Percentiles rank a stretch among this genome's conserved stretches.
Evolutionary conservation across 2,113 vertebrate species (phyloP).

Genomic region (Apteryx owenii): DNA sequence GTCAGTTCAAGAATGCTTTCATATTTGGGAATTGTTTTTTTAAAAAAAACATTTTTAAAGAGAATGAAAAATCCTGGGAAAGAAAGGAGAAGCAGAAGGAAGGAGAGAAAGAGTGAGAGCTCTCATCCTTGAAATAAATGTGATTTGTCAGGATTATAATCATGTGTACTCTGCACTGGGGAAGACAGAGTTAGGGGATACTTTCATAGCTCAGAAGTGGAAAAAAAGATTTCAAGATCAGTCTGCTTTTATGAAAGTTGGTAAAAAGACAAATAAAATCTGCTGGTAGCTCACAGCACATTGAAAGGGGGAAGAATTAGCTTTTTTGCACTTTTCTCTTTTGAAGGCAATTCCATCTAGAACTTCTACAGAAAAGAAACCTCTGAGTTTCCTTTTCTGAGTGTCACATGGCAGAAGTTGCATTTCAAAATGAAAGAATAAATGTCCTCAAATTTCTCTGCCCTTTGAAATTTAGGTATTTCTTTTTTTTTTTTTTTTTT

Average conservation of each 20-base stretch:
- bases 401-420: background rate
- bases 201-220: background rate
- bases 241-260: background rate
- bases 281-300: background rate
- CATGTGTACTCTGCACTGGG: background rate
- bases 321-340: background rate
- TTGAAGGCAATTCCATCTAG: background rate
- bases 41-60: background rate
- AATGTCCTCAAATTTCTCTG: background rate
- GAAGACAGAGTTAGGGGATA: background rate
- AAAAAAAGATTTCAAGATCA: background rate
- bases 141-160: background rate
- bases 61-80: background rate
- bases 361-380: background rate
- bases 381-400: background rate
- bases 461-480: background rate
- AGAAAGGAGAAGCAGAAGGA: background rate
- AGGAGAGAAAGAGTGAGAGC: background rate
- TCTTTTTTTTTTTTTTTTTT: background rate
- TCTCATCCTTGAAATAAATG: background rate
- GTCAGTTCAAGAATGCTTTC: background rate
- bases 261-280: background rate
- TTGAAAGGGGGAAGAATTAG: background rate
- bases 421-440: background rate
- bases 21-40: background rate